Base-by-base conservation (phyloP, 2,113 vertebrate genomes). In the Melanotaenia duboulayi region DNA sequence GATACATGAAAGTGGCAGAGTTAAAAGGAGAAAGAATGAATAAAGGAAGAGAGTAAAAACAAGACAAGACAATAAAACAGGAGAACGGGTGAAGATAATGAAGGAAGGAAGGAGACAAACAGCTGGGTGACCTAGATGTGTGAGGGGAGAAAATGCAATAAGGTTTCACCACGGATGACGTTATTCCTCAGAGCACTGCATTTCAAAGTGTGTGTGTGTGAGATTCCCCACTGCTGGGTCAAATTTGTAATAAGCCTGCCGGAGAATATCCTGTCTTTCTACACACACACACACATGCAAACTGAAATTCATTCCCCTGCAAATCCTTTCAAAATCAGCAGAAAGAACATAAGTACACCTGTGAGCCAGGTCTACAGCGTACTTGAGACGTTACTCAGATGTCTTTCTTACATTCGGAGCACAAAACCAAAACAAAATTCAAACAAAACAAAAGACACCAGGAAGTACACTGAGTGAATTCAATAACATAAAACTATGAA, bases 71-170 rank as follows among this genome's bases (percentile, higher is more conserved):
- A 32, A 28, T 10, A 16, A 69, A 2, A 64, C 20, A 17, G 17
- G 6, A 4, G n/a, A 65, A 1, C 4, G 56, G 58, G 37, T 42
- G 11, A 56, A 20, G 39, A 71, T 8, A 19, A 71, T 17, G 23
- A 46, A 55, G 23, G 51, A 64, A 62, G 37, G 61, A 61, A 58
- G 39, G 50, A 64, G 39, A 42, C 44, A 56, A 46, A 37, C 63
- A 81, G 78, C 74, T 83, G 75, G 49, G 55, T 89, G 85, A 87
- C 87, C 85, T 82, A 89, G 25, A 89, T 87, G 75, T 81, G 57
- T 46, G 74, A 86, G 35, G 61, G 50, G 54, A 57, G 28, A 74
- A 28, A 79, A 78, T 56, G 74, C 49, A 84, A 72, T 78, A 77
- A 71, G 81, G 69, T 76, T 80, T 85, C 81, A 82, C 73, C 76